Percentiles rank a stretch among this genome's conserved stretches.
Evolutionary conservation across 2,888 invertebrate species (phyloP).

Genomic region (Bugulina stolonifera): DNA sequence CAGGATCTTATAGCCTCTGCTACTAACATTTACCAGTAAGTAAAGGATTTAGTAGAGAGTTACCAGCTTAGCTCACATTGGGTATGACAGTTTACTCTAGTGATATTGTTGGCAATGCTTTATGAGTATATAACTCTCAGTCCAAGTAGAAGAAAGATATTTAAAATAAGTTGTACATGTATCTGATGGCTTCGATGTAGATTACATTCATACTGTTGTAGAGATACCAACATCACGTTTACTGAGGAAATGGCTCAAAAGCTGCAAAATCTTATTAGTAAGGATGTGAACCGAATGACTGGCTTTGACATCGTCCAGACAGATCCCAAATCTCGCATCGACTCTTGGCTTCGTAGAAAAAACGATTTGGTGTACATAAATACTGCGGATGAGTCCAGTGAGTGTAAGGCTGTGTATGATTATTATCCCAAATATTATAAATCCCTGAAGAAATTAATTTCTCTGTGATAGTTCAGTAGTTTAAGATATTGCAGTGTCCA

Average conservation of each 20-base stretch:
- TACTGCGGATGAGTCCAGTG: background rate
- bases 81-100: too few relatives aligned
- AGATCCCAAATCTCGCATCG: constrained; percentile 5
- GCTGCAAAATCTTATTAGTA: background rate
- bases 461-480: background rate
- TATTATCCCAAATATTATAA: background rate
- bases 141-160: too few relatives aligned
- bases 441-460: background rate
- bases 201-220: too few relatives aligned
- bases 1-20: constrained; percentile 1
- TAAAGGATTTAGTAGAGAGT: constrained; percentile 14
- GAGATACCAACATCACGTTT: background rate
- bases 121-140: too few relatives aligned
- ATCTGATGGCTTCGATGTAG: too few relatives aligned
- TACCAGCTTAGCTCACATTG: too few relatives aligned
- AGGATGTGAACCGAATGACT: background rate
- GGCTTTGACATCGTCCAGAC: background rate
- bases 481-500: too few relatives aligned
- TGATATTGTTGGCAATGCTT: too few relatives aligned
- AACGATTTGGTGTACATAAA: background rate
- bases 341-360: background rate
- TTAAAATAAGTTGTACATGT: too few relatives aligned
- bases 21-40: background rate
- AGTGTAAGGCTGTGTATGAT: background rate
- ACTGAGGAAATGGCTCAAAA: background rate